Percentiles rank a stretch among this genome's conserved stretches.
phyloP scores from a whole-genome alignment of 2,888 invertebrate species.

The Tipula unca region DNA sequence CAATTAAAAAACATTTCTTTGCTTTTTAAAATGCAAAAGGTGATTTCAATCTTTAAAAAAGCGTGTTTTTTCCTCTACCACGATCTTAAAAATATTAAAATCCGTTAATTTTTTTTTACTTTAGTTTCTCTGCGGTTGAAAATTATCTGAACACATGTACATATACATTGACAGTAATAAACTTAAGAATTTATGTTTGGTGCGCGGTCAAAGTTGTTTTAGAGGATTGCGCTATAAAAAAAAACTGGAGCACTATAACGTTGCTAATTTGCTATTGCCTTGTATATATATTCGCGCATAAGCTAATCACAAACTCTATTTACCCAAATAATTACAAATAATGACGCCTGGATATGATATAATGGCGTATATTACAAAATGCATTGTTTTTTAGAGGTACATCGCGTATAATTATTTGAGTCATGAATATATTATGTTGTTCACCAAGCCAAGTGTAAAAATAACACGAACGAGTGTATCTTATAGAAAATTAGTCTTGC shows the following conservation, averaged over 20 bases:
- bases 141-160: no score
- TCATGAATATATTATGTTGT: no score
- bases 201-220: background rate
- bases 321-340: background rate
- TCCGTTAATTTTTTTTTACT: background rate
- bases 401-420: background rate
- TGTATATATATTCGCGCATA: background rate
- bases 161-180: no score
- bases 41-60: background rate
- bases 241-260: background rate
- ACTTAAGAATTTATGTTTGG: background rate
- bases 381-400: background rate
- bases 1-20: background rate
- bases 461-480: background rate
- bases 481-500: background rate
- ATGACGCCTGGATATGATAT: background rate
- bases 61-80: background rate
- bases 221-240: background rate
- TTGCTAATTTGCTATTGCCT: no score
- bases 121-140: background rate
- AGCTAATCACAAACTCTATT: background rate
- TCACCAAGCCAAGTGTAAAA: background rate
- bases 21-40: background rate
- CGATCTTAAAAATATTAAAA: background rate
- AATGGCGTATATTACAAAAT: background rate